Conservation (phyloP, 2,113 vertebrate genomes). For the Anoura caudifer region DNA sequence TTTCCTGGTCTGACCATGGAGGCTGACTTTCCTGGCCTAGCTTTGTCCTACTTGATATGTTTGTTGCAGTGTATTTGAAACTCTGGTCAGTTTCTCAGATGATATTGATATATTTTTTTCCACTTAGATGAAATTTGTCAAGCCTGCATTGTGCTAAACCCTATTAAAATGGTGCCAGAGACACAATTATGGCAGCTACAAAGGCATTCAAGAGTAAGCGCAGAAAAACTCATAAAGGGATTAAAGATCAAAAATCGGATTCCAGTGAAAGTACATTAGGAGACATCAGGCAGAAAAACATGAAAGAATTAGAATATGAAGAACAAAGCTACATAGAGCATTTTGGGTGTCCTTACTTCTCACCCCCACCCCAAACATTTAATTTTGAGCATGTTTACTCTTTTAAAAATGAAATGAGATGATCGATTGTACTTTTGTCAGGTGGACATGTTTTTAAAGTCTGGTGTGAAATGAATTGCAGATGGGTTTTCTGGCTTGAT, state of each 20-base stretch:
- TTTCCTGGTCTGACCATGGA: background rate
- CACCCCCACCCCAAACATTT: constrained; percentile 52
- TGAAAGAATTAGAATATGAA: constrained; percentile 77
- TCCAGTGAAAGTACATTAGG: constrained; percentile 78
- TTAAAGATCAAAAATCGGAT: constrained; percentile 84
- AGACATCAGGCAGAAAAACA: constrained; percentile 75
- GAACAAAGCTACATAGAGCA: constrained; percentile 73
- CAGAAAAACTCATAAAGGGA: constrained; percentile 81
- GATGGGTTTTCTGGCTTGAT: constrained; percentile 26
- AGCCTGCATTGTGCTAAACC: constrained; percentile 74
- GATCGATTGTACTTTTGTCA: constrained; percentile 48
- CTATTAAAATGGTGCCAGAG: constrained; percentile 83
- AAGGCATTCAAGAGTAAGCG: constrained; percentile 81
- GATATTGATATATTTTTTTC: constrained; percentile 55
- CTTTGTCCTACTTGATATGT: constrained; percentile 11
- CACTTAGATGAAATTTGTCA: constrained; percentile 78
- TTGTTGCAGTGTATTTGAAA: constrained; percentile 35
- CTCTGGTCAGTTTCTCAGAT: constrained; percentile 47
- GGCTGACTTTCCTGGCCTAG: background rate
- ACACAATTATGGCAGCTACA: constrained; percentile 83
- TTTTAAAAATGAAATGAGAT: constrained; percentile 63
- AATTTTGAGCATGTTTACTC: constrained; percentile 67
- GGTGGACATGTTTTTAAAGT: background rate
- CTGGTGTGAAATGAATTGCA: constrained; percentile 50
- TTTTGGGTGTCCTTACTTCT: constrained; percentile 28